phyloP scores from a whole-genome alignment of 2,888 invertebrate species.

The Drosophila phalerata region DNA sequence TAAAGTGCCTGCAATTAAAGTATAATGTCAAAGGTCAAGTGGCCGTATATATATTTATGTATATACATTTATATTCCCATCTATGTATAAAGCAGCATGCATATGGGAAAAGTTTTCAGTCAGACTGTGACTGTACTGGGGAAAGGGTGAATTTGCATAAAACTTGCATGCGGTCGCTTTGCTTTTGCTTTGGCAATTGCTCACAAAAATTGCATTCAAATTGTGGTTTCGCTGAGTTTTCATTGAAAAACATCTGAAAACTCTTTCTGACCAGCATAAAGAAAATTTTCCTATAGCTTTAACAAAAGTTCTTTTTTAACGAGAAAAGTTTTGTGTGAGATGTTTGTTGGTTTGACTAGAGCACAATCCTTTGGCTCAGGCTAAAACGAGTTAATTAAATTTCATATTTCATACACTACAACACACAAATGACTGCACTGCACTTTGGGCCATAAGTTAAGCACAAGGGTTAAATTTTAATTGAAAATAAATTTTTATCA shows the following conservation, averaged over 20 bases:
- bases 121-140: background rate
- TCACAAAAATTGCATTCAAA: slow-evolving; percentile 79
- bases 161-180: slow-evolving; percentile 41
- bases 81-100: slow-evolving; percentile 16
- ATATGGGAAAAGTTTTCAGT: slow-evolving; percentile 36
- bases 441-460: slow-evolving; percentile 11
- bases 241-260: slow-evolving; percentile 50
- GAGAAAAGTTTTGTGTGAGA: slow-evolving; percentile 76
- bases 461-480: background rate
- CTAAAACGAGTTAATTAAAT: slow-evolving; percentile 75
- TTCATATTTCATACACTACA: slow-evolving; percentile 60
- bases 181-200: slow-evolving; percentile 69
- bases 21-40: slow-evolving; percentile 68
- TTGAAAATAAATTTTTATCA: background rate
- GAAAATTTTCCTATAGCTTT: slow-evolving; percentile 51
- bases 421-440: slow-evolving; percentile 31
- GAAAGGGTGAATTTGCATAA: slow-evolving; percentile 49
- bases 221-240: slow-evolving; percentile 62
- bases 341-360: slow-evolving; percentile 46
- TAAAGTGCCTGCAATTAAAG: slow-evolving; percentile 53
- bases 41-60: slow-evolving; percentile 24
- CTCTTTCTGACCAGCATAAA: slow-evolving; percentile 60
- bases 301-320: slow-evolving; percentile 74
- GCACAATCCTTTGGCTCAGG: slow-evolving; percentile 13
- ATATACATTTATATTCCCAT: background rate